Base-by-base conservation (phyloP, 2,113 vertebrate species). In the Chionodraco myersi region DNA sequence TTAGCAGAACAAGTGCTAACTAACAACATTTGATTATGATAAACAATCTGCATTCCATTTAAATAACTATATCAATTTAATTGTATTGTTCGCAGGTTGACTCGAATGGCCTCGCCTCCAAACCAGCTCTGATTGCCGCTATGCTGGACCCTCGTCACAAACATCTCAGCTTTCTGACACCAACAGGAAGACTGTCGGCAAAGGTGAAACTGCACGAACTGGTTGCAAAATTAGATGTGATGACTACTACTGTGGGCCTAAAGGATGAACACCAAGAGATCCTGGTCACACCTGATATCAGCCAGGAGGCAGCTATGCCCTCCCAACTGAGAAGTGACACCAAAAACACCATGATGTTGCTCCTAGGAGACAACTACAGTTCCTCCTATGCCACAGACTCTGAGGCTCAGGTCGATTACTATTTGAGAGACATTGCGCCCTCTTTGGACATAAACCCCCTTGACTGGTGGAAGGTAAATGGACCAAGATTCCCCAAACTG, bases 131-230 rank as follows among this genome's bases (percentile, higher is more conserved):
- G 57, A 87, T 91, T 0, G 88, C 90, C 21, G 91, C 90, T 0
- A 91, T 92, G 84, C 79, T 92, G 74, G 91, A 92, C 72, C 91
- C 91, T 56, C 90, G 91, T 34, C 90, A 92, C 87, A 91, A 92
- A 80, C 91, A 91, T 10, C 89, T 92, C 60, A 90, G 87, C 75
- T 92, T 92, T 79, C 66, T 90, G 41, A 87, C 85, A 3, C 86
- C 90, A 11, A 77, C 86, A 0, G 82, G 82, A 21, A 80, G 90
- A 68, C 73, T 91, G 77, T 87, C 89, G 58, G 90, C 90, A 16
- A 92, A 90, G 44, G 86, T 90, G 11, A 89, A 92, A 68, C 77
- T 91, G 44, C 89, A 92, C 6, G 91, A 92, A 54, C 74, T 92
- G 34, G 91, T 91, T 59, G 88, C 86, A 58, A 90, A 87, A 69